These are phyloP conservation scores for Psilopsiagon aymara DNA, from an alignment of 2,113 vertebrate species.

Conservation along the genomic window DNA sequence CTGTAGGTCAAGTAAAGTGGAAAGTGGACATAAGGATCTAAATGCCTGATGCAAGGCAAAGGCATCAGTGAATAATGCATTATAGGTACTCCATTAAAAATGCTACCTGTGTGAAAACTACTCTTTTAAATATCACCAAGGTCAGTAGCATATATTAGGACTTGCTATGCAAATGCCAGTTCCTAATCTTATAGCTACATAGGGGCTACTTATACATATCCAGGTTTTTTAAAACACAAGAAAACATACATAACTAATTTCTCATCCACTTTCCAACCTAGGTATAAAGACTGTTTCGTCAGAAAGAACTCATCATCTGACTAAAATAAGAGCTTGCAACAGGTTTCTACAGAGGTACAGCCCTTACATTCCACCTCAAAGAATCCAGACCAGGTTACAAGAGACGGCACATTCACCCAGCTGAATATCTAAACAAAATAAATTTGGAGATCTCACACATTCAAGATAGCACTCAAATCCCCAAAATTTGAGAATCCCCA, in stretches of 20 bases:
- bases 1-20: not conserved
- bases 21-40: not conserved
- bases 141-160: not conserved
- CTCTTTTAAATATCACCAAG: not conserved
- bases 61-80: not conserved
- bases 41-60: not conserved
- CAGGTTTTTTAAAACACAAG: not conserved
- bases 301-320: not conserved
- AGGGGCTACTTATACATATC: not conserved
- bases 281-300: not conserved
- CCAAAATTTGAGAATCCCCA: not conserved
- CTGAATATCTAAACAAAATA: not conserved
- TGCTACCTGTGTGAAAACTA: not conserved
- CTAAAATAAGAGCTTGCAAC: not conserved
- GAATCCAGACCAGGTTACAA: not conserved
- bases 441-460: not conserved
- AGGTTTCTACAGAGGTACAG: not conserved
- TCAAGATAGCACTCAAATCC: not conserved
- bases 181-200: not conserved
- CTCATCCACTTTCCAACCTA: not conserved
- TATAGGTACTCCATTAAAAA: slow-evolving; percentile 13
- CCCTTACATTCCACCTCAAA: not conserved
- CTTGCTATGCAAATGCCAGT: not conserved
- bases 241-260: not conserved
- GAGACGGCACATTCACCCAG: not conserved